Base-by-base conservation (phyloP, 2,888 invertebrate species). In the Pilophorus perplexus region DNA sequence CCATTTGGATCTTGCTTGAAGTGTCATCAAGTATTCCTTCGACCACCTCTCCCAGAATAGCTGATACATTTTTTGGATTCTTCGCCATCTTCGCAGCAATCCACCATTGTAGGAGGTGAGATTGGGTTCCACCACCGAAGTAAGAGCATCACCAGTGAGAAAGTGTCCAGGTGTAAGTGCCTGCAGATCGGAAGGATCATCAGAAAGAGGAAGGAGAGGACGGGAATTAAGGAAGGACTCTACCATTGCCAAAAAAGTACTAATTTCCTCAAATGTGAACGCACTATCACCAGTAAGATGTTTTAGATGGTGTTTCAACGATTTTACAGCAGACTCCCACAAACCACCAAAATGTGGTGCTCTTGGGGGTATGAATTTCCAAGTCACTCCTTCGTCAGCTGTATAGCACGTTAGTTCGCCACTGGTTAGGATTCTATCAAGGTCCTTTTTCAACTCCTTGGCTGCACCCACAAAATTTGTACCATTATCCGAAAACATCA, bases 141-240 rank as follows among this genome's bases (percentile, higher is more conserved):
- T 20, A n/a, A 64, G 12, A 10, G 40, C 22, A 23, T 20, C 38
- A 57, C 42, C 42, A 25, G 16, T 55, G 4, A 55, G 18, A n/a
- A n/a, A n/a, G n/a, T n/a, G n/a, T n/a, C n/a, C n/a, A n/a, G n/a
- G n/a, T n/a, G n/a, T n/a, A n/a, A n/a, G n/a, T n/a, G n/a, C n/a
- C n/a, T n/a, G n/a, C n/a, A n/a, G n/a, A n/a, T n/a, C n/a, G n/a
- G n/a, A n/a, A n/a, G n/a, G n/a, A n/a, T n/a, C n/a, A n/a, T n/a
- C n/a, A n/a, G n/a, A n/a, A n/a, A n/a, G n/a, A n/a, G n/a, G n/a
- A n/a, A n/a, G n/a, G n/a, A n/a, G n/a, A n/a, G n/a, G n/a, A n/a
- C n/a, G n/a, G n/a, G n/a, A 66, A 66, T 66, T 66, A 2, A 66
- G 14, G 28, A 37, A 52, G 4, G 52, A 33, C 22, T 64, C 64